Base-by-base conservation (phyloP, 2,888 invertebrate species). In the Pherbina coryleti region DNA sequence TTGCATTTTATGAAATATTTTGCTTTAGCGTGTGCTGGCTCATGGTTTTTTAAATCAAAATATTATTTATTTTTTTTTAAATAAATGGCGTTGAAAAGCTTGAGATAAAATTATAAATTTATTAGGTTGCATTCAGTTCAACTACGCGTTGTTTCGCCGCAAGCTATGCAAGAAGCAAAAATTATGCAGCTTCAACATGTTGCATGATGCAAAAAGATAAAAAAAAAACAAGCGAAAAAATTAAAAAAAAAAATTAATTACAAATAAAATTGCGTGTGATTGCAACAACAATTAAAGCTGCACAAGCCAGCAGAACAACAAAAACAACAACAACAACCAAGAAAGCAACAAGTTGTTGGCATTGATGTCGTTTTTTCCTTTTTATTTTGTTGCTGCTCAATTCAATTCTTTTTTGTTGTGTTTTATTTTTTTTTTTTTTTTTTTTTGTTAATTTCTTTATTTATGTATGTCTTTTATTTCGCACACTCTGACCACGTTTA, bases 291-390 rank as follows among this genome's bases (percentile, higher is more conserved):
- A 71, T 71, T 69, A 69, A 25, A 34, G 7, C 37, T 19, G 37
- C 37, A 44, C 37, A 28, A 53, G 25, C 19, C 31, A 60, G 34
- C 34, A 25, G 5, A 69, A 60, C 70, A 28, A 62, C 62, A 77
- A 72, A 19, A 51, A 71, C 64, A 51, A 71, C 64, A 76, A 31
- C 37, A 67, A 67, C 64, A 73, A 28, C 73, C 34, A 37, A 51
- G 51, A 66, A 62, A 78, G 75, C 80, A 82, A 82, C 82, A 83
- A 83, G 82, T 83, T 81, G 82, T 83, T 83, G 82, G 81, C 82
- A 82, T 81, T 83, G 82, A 79, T n/a, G 31, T 14, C 14, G 31
- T 31, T 25, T 17, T 51, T 55, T 74, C 44, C 28, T 75, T 66
- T 75, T 25, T 17, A 17, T 28, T 75, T 64, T 49, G 51, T 55